These are phyloP conservation scores for Phylloscopus trochilus DNA, from an alignment of 2,113 vertebrate genomes.

Conservation along the genomic window DNA sequence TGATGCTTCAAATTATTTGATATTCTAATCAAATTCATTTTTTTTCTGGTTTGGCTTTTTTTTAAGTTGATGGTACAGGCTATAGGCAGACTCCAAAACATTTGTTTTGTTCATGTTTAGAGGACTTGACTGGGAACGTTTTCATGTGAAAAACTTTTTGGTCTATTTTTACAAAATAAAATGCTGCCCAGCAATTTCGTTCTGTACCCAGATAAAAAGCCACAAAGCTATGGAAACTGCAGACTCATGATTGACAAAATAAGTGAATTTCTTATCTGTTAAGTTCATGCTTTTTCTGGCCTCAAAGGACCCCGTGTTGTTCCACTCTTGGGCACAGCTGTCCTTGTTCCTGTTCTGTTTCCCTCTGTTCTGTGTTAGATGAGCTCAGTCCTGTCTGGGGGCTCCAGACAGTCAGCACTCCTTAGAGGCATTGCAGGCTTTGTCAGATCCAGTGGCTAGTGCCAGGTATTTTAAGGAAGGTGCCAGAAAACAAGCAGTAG, in stretches of 20 bases:
- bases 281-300: background rate
- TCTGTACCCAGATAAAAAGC: background rate
- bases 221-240: background rate
- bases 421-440: background rate
- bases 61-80: background rate
- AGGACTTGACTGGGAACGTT: background rate
- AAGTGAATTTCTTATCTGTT: background rate
- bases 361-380: fast-evolving
- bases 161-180: background rate
- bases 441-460: background rate
- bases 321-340: background rate
- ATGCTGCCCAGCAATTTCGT: background rate
- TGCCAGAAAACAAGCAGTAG: background rate
- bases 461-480: background rate
- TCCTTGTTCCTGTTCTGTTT: background rate
- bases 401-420: background rate
- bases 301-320: fast-evolving
- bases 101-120: background rate
- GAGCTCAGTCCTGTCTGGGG: background rate
- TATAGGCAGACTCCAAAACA: background rate
- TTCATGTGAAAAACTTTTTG: background rate
- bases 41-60: background rate
- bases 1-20: background rate
- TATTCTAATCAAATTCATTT: background rate
- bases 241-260: background rate